phyloP scores from a whole-genome alignment of 2,888 invertebrate species.

The Polylopha cassiicola region DNA sequence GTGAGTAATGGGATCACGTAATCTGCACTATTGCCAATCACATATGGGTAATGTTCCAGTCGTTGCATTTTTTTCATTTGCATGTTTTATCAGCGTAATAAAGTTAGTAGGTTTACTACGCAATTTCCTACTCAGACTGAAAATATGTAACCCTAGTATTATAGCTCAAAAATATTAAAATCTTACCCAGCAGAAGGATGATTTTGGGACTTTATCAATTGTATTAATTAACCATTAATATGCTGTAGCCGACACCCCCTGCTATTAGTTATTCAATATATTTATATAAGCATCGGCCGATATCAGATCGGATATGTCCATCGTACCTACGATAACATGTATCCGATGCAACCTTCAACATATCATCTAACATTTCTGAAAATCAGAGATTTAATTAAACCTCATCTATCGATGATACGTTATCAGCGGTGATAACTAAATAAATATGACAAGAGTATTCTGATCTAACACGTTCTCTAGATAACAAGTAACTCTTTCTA shows the following conservation, averaged over 20 bases:
- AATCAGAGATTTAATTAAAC: slow-evolving; percentile 6
- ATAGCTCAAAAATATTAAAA: no score
- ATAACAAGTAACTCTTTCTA: no score
- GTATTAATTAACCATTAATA: no score
- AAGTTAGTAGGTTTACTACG: slow-evolving; percentile 14
- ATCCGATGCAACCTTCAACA: no score
- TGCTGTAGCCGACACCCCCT: slow-evolving; percentile 6
- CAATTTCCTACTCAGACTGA: slow-evolving; percentile 16
- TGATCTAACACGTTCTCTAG: no score
- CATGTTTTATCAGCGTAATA: slow-evolving; percentile 18
- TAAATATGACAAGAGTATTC: no score
- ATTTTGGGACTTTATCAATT: no score
- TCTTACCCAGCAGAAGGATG: no score
- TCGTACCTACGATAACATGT: slow-evolving; percentile 8
- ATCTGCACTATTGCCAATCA: slow-evolving; percentile 31
- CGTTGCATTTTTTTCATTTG: slow-evolving; percentile 26
- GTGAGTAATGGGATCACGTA: slow-evolving; percentile 46
- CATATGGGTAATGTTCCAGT: slow-evolving; percentile 36
- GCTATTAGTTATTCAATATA: slow-evolving; percentile 12
- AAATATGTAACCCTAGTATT: no score
- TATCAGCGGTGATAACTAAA: slow-evolving; percentile 12
- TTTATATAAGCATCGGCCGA: slow-evolving; percentile 11
- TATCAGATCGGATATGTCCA: slow-evolving; percentile 8
- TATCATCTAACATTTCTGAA: slow-evolving; percentile 1
- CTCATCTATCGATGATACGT: slow-evolving; percentile 10